Evolutionary conservation across 2,888 invertebrate genomes (phyloP).

Genomic region (Stegophylla sp.): DNA sequence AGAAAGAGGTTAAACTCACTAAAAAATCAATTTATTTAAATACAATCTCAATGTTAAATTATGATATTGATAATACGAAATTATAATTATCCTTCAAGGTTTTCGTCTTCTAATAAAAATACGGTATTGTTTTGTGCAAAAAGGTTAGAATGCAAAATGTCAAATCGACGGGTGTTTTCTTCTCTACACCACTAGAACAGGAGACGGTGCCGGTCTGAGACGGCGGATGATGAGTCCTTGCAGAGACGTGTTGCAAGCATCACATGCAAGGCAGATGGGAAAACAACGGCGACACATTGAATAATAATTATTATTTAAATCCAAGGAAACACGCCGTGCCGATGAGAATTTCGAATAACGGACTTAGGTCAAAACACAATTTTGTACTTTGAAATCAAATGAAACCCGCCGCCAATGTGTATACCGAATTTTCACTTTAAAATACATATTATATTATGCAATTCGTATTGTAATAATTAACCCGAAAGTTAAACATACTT

Average conservation of each 20-base stretch:
- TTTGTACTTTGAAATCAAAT: constrained; percentile 26
- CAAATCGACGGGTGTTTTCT: neutral
- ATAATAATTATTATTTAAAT: too few species aligned
- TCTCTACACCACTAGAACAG: neutral
- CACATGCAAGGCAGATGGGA: neutral
- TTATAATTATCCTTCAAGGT: neutral
- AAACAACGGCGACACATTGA: neutral
- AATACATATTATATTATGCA: too few species aligned
- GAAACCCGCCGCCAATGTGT: neutral
- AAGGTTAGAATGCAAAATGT: neutral
- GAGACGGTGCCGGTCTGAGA: too few species aligned
- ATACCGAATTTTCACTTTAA: too few species aligned
- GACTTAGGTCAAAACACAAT: constrained; percentile 22
- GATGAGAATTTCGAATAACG: neutral
- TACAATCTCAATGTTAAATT: neutral
- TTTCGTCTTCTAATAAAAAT: neutral
- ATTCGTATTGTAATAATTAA: too few species aligned
- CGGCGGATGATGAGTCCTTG: neutral
- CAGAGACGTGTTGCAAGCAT: neutral
- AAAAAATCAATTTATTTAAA: neutral
- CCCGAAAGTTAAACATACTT: too few species aligned
- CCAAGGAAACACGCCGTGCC: neutral
- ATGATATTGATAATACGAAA: neutral
- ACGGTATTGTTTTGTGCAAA: neutral
- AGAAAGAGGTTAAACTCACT: neutral